Base-by-base conservation (phyloP, 2,113 vertebrate genomes). In the Ardeotis arabs region DNA sequence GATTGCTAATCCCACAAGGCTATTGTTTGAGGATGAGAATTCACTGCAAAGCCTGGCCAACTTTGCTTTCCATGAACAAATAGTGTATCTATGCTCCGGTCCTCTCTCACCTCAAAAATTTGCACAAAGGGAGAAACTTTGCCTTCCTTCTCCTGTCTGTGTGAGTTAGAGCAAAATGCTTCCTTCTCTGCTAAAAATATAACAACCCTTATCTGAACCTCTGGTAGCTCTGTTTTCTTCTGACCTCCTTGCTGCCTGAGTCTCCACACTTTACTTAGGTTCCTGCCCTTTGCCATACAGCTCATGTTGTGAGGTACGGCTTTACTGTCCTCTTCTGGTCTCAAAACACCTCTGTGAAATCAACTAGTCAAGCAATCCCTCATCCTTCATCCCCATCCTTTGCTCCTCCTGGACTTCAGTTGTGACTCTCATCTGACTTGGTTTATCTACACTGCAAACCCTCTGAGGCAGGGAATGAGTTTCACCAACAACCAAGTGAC, bases 11-110 rank as follows among this genome's bases (percentile, higher is more conserved):
- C 89, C 80, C 84, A 66, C 81, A 64, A 55, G 41, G 70, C 62
- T 55, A n/a, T 92, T 95, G 70, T 95, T 89, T 95, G 94, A 84
- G 59, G 84, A 81, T 76, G 50, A 89, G 70, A 93, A 93, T 73
- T 85, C 53, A 55, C 78, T 63, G 62, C n/a, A 66, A 74, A 93
- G 70, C 55, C 52, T 72, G 81, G 77, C 77, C 80, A 87, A 15
- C 66, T 93, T 79, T 44, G 29, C 76, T 82, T 90, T 91, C 69
- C 44, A 39, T 16, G 77, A 92, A 68, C 59, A 93, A 92, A 93
- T 53, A 82, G 31, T 0, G 0, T 60, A 27, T 22, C 73, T 79
- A 4, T 56, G 79, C 58, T 60, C 66, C 50, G 62, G 3, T 73
- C 76, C 23, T 76, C 49, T 76, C 58, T 82, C 35, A 62, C n/a